Base-by-base conservation (phyloP, 2,888 invertebrate genomes). In the Macropis europaea region DNA sequence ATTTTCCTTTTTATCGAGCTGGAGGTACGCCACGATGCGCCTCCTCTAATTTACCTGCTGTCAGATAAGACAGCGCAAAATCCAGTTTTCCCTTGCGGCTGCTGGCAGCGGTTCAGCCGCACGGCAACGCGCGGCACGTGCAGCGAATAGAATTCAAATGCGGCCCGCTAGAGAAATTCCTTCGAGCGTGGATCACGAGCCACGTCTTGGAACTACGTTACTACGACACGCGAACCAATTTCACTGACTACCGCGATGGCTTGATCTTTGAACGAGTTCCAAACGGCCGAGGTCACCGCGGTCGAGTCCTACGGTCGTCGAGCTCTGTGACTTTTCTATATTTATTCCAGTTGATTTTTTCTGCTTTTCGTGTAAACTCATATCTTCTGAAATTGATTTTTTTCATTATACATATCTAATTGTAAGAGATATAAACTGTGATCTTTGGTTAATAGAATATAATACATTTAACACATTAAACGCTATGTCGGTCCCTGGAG, bases 61-160 rank as follows among this genome's bases (percentile, higher is more conserved):
- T 67, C 71, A 52, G 71, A 74, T 71, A 74, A 74, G 71, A 66
- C 74, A 54, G 64, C 59, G 60, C 60, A 13, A n/a, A 69, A 71
- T 75, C 73, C 69, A 73, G 74, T 70, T 75, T 70, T 60, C 64
- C 64, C 42, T 36, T 32, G 45, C 28, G 43, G 50, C 53, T 47
- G 26, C 67, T 45, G 54, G 40, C 38, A 42, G 32, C 59, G 32
- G 52, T 43, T 62, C 59, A 26, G 42, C 36, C 47, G 54, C 61
- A 30, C 17, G 69, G 36, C 48, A 38, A 17, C 32, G 43, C 34
- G 26, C 24, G 71, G 61, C 73, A 62, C 72, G 72, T 67, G 73
- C 67, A 22, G 22, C 73, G 67, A 67, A 74, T 74, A 59, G 66
- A 72, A 73, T 73, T 71, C 72, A 71, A 73, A 71, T 71, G 64